Evolutionary conservation across 2,797 vertebrate genomes (phyloP).

Genomic region (Kryptolebias ocellatus): DNA sequence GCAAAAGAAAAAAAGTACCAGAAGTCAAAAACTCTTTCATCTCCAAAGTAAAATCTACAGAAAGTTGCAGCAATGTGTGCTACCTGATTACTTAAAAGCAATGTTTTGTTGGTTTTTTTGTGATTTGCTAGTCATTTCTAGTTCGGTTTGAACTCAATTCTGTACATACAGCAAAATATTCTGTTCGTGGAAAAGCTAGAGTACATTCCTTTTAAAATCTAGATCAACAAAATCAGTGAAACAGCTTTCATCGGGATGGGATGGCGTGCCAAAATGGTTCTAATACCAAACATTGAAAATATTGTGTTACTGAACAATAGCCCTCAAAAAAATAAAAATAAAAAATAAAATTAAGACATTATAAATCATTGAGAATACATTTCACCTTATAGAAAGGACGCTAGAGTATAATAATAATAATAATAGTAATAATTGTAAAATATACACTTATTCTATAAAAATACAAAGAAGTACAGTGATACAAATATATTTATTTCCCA

Average conservation of each 20-base stretch:
- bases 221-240: constrained; percentile 58
- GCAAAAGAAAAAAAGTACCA: constrained; percentile 38
- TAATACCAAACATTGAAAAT: constrained; percentile 81
- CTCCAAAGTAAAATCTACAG: constrained; percentile 73
- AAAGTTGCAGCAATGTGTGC: constrained; percentile 86
- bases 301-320: constrained; percentile 76
- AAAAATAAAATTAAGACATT: constrained; percentile 69
- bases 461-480: constrained; percentile 89
- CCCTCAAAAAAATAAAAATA: constrained; percentile 69
- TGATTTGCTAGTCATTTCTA: constrained; percentile 74
- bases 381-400: constrained; percentile 76
- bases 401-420: constrained; percentile 67
- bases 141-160: constrained; percentile 71
- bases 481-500: constrained; percentile 91
- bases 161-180: constrained; percentile 75
- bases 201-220: constrained; percentile 61
- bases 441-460: constrained; percentile 86
- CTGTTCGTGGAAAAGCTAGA: constrained; percentile 61
- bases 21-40: constrained; percentile 59
- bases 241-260: constrained; percentile 61
- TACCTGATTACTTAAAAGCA: constrained; percentile 86
- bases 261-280: constrained; percentile 70
- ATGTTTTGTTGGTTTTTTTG: constrained; percentile 55
- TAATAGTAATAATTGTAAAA: constrained; percentile 69
- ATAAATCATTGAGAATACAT: constrained; percentile 78